phyloP scores from a whole-genome alignment of 2,888 invertebrate genomes.

The Acronicta psi region DNA sequence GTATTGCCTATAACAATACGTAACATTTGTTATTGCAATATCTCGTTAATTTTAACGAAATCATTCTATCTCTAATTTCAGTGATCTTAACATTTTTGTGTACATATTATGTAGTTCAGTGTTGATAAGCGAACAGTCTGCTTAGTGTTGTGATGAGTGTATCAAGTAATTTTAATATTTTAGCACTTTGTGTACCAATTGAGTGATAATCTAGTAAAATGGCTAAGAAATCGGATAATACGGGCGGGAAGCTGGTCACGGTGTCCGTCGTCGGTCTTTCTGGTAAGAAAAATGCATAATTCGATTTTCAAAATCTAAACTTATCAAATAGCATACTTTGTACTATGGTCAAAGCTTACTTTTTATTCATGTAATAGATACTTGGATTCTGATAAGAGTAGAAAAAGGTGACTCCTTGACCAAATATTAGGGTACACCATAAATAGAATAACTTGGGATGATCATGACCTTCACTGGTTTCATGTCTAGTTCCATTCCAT shows the following conservation, averaged over 20 bases:
- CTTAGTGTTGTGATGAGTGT: slow-evolving; percentile 82
- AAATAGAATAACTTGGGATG: not conserved
- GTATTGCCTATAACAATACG: slow-evolving; percentile 20
- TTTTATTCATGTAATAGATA: no score
- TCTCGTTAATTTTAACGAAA: slow-evolving; percentile 9
- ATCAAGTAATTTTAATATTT: slow-evolving; percentile 69
- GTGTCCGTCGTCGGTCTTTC: slow-evolving; percentile 97
- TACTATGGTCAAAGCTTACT: no score
- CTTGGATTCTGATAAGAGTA: not conserved
- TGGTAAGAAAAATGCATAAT: slow-evolving; percentile 77
- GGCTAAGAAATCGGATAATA: slow-evolving; percentile 93
- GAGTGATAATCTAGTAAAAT: slow-evolving; percentile 82
- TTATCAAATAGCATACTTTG: no score
- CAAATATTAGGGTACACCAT: no score
- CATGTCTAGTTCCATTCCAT: not conserved
- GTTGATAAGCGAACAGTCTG: slow-evolving; percentile 57
- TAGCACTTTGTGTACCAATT: slow-evolving; percentile 65
- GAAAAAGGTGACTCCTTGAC: no score
- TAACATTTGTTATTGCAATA: not conserved
- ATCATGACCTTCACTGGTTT: slow-evolving; percentile 19
- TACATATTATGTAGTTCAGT: slow-evolving; percentile 59
- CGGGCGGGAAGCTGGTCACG: slow-evolving; percentile 92
- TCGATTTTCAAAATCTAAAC: not conserved
- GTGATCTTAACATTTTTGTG: slow-evolving; percentile 40
- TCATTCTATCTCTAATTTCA: slow-evolving; percentile 33